Evolutionary conservation across 2,888 invertebrate genomes (phyloP).

Genomic region (Hemaris fuciformis): DNA sequence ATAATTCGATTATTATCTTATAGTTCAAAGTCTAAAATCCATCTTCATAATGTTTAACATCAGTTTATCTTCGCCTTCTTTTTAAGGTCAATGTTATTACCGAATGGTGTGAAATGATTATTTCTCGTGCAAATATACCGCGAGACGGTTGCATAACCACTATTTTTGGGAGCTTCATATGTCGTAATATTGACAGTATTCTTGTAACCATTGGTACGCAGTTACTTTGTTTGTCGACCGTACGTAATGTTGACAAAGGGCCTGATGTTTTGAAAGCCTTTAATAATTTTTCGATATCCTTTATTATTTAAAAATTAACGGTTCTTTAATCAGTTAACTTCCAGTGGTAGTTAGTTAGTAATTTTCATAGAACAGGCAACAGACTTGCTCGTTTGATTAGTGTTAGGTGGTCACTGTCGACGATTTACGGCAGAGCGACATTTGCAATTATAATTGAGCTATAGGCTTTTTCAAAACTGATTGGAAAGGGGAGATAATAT

Average conservation of each 20-base stretch:
- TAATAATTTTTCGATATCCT: not conserved
- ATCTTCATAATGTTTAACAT: not conserved
- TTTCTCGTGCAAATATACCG: slow-evolving; percentile 1
- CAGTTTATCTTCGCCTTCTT: not conserved
- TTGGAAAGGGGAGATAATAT: too few species aligned
- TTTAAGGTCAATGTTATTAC: slow-evolving; percentile 9
- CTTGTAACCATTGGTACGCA: slow-evolving; percentile 20
- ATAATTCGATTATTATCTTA: not conserved
- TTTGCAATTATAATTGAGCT: too few species aligned
- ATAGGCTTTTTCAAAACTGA: too few species aligned
- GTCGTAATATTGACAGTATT: slow-evolving; percentile 21
- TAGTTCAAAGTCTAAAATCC: not conserved
- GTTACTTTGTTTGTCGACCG: slow-evolving; percentile 7
- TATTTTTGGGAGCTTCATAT: slow-evolving; percentile 20
- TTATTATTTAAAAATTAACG: too few species aligned
- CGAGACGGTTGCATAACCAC: slow-evolving; percentile 1
- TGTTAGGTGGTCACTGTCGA: too few species aligned
- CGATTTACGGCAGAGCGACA: too few species aligned
- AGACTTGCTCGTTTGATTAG: too few species aligned
- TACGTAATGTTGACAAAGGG: slow-evolving; percentile 24
- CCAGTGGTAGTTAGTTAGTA: too few species aligned
- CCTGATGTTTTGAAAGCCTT: not conserved
- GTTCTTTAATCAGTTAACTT: too few species aligned
- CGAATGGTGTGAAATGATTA: slow-evolving; percentile 2
- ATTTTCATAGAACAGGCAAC: not conserved